A percentile compares a stretch with the other conserved stretches of the same genome.
Evolutionary conservation across 2,113 vertebrate species (phyloP).

Genomic region (Cepphus grylle): DNA sequence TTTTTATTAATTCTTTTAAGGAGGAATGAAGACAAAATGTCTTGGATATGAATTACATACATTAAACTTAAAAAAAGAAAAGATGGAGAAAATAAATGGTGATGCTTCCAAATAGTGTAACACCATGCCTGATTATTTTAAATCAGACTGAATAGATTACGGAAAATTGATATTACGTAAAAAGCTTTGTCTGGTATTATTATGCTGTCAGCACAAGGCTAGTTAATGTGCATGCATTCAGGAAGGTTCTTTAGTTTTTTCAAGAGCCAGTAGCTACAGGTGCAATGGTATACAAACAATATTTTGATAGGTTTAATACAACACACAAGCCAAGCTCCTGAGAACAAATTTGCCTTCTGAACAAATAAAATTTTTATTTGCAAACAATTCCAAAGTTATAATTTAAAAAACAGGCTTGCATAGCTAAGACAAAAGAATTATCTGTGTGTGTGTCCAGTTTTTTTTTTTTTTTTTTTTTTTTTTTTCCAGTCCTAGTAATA

Average conservation of each 20-base stretch:
- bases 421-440: background rate
- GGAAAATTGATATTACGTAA: slow-evolving; percentile 62
- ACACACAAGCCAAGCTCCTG: background rate
- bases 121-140: slow-evolving; percentile 10
- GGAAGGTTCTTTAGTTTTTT: slow-evolving; percentile 6
- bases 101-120: slow-evolving; percentile 15
- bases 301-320: background rate
- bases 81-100: background rate
- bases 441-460: background rate
- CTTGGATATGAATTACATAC: background rate
- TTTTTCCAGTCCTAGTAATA: background rate
- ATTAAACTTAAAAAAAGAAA: background rate
- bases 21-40: background rate
- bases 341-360: background rate
- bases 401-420: background rate
- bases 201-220: slow-evolving; percentile 46
- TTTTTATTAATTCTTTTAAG: background rate
- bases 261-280: background rate
- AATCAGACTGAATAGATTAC: background rate
- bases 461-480: background rate
- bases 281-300: background rate
- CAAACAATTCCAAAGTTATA: background rate
- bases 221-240: background rate
- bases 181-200: slow-evolving; percentile 26
- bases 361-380: background rate